A percentile compares a stretch with the other conserved stretches of the same genome.
Evolutionary conservation across 2,113 vertebrate genomes (phyloP).

Genomic region (Circaetus gallicus): DNA sequence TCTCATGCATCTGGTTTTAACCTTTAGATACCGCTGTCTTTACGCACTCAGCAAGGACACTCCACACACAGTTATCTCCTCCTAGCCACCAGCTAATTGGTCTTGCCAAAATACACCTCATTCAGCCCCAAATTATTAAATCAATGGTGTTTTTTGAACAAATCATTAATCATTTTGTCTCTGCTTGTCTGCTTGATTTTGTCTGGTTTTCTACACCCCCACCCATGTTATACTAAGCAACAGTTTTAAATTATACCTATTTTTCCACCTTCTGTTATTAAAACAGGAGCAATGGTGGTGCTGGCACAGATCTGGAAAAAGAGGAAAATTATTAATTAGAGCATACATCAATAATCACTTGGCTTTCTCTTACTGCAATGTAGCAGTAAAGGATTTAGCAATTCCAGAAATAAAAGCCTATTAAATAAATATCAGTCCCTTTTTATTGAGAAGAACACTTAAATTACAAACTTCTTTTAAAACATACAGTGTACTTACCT

Average conservation of each 20-base stretch:
- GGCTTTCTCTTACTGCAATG: not conserved
- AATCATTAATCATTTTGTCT: conserved; percentile 1
- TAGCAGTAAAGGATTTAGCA: not conserved
- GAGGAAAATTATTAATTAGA: not conserved
- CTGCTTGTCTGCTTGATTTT: not conserved
- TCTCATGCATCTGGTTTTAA: conserved; percentile 8
- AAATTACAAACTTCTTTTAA: not conserved
- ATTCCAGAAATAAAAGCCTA: not conserved
- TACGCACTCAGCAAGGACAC: not conserved
- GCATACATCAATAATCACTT: not conserved
- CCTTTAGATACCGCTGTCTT: not conserved
- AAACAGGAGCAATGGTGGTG: not conserved
- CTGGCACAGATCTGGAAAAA: not conserved
- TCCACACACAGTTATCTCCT: not conserved
- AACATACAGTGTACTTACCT: not conserved
- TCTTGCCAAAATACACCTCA: not conserved
- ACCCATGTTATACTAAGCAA: not conserved
- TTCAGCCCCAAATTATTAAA: conserved; percentile 20
- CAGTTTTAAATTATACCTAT: not conserved
- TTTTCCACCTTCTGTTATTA: not conserved
- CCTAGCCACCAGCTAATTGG: not conserved
- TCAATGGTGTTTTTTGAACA: not conserved
- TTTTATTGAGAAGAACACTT: not conserved
- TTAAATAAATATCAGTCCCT: not conserved
- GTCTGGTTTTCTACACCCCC: not conserved